phyloP scores from a whole-genome alignment of 1,140 invertebrate species.

The Heliconius nattereri region DNA sequence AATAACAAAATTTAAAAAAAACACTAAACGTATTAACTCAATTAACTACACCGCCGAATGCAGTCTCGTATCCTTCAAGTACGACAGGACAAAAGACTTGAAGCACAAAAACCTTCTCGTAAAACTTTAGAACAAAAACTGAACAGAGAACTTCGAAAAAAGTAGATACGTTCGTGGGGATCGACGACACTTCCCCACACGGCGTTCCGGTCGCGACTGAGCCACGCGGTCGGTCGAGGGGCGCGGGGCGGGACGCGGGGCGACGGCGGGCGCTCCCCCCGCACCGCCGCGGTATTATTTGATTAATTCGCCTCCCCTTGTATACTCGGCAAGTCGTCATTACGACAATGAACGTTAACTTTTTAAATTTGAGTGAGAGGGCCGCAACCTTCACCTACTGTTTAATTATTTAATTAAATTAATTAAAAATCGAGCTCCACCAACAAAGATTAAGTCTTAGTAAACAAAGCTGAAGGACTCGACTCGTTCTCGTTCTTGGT shows the following conservation, averaged over 20 bases:
- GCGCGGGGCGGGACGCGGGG: slow-evolving; percentile 46
- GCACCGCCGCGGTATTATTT: slow-evolving; percentile 78
- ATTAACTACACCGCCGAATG: slow-evolving; percentile 68
- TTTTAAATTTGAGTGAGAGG: slow-evolving; percentile 77
- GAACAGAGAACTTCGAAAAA: slow-evolving; percentile 78
- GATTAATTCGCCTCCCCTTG: slow-evolving; percentile 81
- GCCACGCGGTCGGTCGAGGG: slow-evolving; percentile 71
- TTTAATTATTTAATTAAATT: slow-evolving; percentile 79
- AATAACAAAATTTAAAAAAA: slow-evolving; percentile 72
- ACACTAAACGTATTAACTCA: slow-evolving; percentile 75
- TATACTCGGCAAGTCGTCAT: slow-evolving; percentile 77
- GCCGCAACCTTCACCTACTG: slow-evolving; percentile 77
- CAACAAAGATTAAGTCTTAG: slow-evolving; percentile 76
- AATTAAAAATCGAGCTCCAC: slow-evolving; percentile 70
- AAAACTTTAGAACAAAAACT: slow-evolving; percentile 78
- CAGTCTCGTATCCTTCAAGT: slow-evolving; percentile 68
- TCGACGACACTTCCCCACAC: slow-evolving; percentile 71
- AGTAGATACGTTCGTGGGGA: slow-evolving; percentile 72
- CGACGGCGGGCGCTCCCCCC: slow-evolving; percentile 55
- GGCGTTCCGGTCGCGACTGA: slow-evolving; percentile 74
- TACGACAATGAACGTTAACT: slow-evolving; percentile 76
- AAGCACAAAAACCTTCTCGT: slow-evolving; percentile 72
- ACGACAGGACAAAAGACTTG: slow-evolving; percentile 64
- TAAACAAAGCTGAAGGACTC: slow-evolving; percentile 72
- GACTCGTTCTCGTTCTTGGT: slow-evolving; percentile 71